Base-by-base conservation (phyloP, 2,113 vertebrate species). In the Poeciliopsis prolifica region DNA sequence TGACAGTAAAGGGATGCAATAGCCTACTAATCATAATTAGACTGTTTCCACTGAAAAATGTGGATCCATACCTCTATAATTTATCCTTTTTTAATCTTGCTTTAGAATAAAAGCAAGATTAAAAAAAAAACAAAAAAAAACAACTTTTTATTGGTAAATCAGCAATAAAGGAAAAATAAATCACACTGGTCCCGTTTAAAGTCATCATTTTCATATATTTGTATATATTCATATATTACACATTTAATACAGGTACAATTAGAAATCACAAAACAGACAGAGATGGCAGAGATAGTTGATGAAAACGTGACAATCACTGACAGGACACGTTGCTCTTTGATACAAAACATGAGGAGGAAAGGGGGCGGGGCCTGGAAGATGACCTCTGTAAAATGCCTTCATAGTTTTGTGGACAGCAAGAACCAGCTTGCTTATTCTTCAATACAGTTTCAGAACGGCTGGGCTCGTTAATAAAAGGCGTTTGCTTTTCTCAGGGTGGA, bases 231-330 rank as follows among this genome's bases (percentile, higher is more conserved):
- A 95, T 95, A 95, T 95, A 95, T 95, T 95, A 98, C 94, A 96
- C 93, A 97, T 98, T 99, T 98, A 96, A 98, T 97, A 96, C 93
- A 95, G 93, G 93, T 93, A 95, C 88, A 93, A 79, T 88, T 85
- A 92, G 79, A 94, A 93, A 91, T 95, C 93, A 94, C 93, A 88
- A 93, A 89, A 87, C 89, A 87, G 90, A 94, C 92, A 91, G 86
- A 92, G 92, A 93, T 93, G 92, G 90, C 91, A 89, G 94, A 95
- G 92, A 94, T 95, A 95, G 3, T 93, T 94, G 92, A 83, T 90
- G 93, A 94, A 96, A 95, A 96, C 94, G 89, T 94, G 95, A 96
- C 95, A 96, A 96, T 96, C 93, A 95, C 94, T 96, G 95, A 91
- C 96, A 97, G 83, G 92, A 94, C 93, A 94, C 93, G 94, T 93